Evolutionary conservation across 1,140 invertebrate species (phyloP).

Genomic region (Drosophila ercepeae): DNA sequence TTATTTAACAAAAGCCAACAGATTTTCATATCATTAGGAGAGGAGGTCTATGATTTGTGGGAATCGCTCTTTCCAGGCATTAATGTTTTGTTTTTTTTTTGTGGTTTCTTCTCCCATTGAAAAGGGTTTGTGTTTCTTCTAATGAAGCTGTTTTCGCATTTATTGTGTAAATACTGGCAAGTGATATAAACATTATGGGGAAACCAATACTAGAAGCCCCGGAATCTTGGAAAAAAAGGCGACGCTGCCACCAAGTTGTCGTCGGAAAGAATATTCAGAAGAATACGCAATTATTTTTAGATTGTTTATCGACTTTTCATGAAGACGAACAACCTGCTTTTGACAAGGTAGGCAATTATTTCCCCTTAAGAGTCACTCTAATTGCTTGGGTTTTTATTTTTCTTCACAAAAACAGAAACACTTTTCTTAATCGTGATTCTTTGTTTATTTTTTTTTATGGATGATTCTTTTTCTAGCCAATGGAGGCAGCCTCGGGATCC

Average conservation of each 20-base stretch:
- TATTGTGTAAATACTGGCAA: neutral
- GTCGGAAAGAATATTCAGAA: too few relatives aligned
- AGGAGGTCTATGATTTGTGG: too few relatives aligned
- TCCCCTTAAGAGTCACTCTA: too few relatives aligned
- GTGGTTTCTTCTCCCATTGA: slow-evolving; percentile 14
- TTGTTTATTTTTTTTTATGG: neutral
- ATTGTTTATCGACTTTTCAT: too few relatives aligned
- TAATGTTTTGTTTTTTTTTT: too few relatives aligned
- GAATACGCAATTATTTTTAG: too few relatives aligned
- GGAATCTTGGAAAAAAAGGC: too few relatives aligned
- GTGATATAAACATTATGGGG: neutral
- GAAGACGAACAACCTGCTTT: too few relatives aligned
- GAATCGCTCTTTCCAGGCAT: too few relatives aligned
- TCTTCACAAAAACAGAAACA: neutral
- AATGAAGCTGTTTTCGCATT: neutral
- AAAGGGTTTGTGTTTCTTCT: neutral
- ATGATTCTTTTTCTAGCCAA: neutral
- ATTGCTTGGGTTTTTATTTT: neutral
- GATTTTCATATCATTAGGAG: slow-evolving; percentile 75
- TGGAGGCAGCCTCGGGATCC: neutral
- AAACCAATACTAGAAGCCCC: too few relatives aligned
- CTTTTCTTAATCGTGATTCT: neutral
- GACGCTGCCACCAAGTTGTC: too few relatives aligned
- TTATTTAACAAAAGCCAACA: slow-evolving; percentile 68
- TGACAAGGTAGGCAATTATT: too few relatives aligned